These are phyloP conservation scores for Philantomba maxwellii DNA, from an alignment of 2,113 vertebrate species.

Conservation along the genomic window DNA sequence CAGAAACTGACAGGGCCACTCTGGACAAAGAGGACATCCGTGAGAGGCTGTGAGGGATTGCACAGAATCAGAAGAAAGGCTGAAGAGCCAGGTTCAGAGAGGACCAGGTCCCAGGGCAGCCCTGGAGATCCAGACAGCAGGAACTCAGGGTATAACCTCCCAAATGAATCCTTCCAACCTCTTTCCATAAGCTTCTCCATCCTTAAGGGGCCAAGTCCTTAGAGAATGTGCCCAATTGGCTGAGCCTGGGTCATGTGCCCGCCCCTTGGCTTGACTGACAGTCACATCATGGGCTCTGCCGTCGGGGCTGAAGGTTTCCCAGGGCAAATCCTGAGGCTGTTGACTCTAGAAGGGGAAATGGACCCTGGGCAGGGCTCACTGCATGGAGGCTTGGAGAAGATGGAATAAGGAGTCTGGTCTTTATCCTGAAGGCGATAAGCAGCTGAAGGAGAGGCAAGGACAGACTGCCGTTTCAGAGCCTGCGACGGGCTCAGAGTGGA, in stretches of 20 bases:
- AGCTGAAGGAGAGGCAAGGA: neutral
- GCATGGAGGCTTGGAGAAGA: neutral
- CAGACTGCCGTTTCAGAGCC: neutral
- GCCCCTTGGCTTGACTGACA: neutral
- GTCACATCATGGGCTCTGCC: neutral
- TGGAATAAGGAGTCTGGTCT: neutral
- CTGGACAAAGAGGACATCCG: neutral
- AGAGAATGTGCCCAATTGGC: neutral
- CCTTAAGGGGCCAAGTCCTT: neutral
- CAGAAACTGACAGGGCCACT: neutral
- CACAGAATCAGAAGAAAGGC: neutral
- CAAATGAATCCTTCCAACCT: neutral
- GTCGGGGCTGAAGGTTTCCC: neutral
- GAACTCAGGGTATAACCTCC: neutral
- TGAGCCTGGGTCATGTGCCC: neutral
- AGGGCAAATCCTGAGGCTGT: neutral
- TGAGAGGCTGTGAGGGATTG: no score
- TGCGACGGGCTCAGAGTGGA: accelerated
- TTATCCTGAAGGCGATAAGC: neutral
- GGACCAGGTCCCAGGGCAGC: neutral
- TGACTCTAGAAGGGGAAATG: neutral
- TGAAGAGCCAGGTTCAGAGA: neutral
- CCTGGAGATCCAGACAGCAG: neutral
- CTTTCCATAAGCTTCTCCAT: neutral
- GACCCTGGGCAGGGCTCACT: neutral